Percentiles rank a stretch among this genome's conserved stretches.
phyloP scores from a whole-genome alignment of 1,140 invertebrate species.

The Apis cerana region DNA sequence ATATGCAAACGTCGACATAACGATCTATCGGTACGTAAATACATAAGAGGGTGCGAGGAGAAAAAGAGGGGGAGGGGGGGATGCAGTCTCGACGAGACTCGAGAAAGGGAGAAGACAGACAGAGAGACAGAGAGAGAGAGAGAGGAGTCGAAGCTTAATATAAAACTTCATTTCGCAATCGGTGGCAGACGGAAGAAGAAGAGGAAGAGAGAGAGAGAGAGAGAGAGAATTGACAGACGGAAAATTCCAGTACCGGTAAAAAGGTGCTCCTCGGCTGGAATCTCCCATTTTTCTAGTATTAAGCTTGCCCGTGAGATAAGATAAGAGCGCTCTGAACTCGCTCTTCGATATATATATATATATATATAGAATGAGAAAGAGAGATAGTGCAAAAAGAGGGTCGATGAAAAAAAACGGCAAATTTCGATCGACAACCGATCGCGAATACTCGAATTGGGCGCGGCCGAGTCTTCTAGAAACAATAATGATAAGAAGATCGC shows the following conservation, averaged over 20 bases:
- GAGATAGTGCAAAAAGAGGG: conserved; percentile 1
- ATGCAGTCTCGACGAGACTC: neutral
- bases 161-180: conserved; percentile 82
- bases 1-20: conserved; percentile 81
- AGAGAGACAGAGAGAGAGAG: conserved; percentile 65
- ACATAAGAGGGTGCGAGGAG: conserved; percentile 63
- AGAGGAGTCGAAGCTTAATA: conserved; percentile 78
- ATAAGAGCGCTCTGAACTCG: conserved; percentile 13
- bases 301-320: conserved; percentile 50
- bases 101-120: too few relatives aligned
- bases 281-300: conserved; percentile 61
- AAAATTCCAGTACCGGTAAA: conserved; percentile 70
- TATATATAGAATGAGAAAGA: too few relatives aligned
- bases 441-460: too few relatives aligned
- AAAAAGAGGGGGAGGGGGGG: conserved; percentile 33
- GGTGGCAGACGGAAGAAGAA: conserved; percentile 71
- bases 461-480: too few relatives aligned
- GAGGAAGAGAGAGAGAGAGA: conserved; percentile 43
- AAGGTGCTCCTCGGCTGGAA: conserved; percentile 31
- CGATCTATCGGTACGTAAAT: conserved; percentile 81
- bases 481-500: too few relatives aligned
- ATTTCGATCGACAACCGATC: too few relatives aligned
- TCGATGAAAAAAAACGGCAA: too few relatives aligned
- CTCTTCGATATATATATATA: conserved; percentile 19
- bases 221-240: conserved; percentile 62